Percentiles rank a stretch among this genome's conserved stretches.
Evolutionary conservation across 2,888 invertebrate genomes (phyloP).

Genomic region (Agonopterix subpropinquella): DNA sequence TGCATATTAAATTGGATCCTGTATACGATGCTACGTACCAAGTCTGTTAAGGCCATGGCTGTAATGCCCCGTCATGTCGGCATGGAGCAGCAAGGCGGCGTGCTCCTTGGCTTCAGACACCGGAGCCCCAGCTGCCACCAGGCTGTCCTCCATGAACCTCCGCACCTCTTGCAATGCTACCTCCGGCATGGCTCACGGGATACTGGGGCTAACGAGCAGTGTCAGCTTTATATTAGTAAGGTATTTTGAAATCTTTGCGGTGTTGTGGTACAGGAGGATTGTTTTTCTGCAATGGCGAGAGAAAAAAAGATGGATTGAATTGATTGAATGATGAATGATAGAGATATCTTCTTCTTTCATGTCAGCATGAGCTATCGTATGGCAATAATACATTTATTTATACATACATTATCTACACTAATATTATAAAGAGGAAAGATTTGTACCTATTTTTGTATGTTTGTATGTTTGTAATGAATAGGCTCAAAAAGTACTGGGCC

Average conservation of each 20-base stretch:
- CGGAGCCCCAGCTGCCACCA: slow-evolving; percentile 77
- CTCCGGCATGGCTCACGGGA: slow-evolving; percentile 40
- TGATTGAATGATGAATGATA: too few species aligned
- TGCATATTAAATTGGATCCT: too few species aligned
- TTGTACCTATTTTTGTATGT: too few species aligned
- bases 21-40: slow-evolving; percentile 50
- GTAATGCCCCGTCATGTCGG: slow-evolving; percentile 89
- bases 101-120: slow-evolving; percentile 75
- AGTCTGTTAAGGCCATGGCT: slow-evolving; percentile 92
- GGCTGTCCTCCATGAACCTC: slow-evolving; percentile 77
- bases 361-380: too few species aligned
- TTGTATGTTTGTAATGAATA: too few species aligned
- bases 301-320: too few species aligned
- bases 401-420: too few species aligned
- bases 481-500: too few species aligned
- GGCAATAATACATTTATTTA: too few species aligned
- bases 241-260: not conserved
- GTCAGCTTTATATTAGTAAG: not conserved
- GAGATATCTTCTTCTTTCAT: too few species aligned
- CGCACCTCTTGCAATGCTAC: slow-evolving; percentile 71
- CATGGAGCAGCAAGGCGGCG: slow-evolving; percentile 80
- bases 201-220: slow-evolving; percentile 7
- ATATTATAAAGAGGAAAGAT: too few species aligned
- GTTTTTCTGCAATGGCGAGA: too few species aligned
- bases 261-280: not conserved